phyloP scores from a whole-genome alignment of 2,113 vertebrate species.

The Andinoacara biseriatus region DNA sequence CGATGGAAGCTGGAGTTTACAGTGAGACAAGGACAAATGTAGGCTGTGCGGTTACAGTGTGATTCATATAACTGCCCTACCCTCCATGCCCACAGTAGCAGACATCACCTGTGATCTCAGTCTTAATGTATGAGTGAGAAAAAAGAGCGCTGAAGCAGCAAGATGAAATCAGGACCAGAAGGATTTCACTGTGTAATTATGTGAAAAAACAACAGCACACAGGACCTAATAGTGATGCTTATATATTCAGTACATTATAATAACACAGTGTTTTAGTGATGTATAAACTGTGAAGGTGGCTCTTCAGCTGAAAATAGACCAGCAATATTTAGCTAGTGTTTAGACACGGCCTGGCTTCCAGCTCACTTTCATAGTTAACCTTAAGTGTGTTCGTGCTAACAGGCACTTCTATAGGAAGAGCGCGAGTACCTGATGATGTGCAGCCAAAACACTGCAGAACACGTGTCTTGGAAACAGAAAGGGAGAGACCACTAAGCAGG shows the following conservation, averaged over 20 bases:
- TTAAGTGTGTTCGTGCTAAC: neutral
- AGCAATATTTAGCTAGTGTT: neutral
- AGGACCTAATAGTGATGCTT: neutral
- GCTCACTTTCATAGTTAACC: neutral
- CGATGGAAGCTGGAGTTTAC: slow-evolving; percentile 25
- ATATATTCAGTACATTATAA: neutral
- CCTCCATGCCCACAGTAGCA: neutral
- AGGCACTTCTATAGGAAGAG: neutral
- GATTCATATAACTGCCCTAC: neutral
- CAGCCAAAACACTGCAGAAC: neutral
- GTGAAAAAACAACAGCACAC: slow-evolving; percentile 10
- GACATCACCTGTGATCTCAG: neutral
- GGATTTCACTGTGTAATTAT: slow-evolving; percentile 14
- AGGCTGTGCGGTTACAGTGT: neutral
- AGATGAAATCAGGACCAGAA: neutral
- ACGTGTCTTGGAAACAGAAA: neutral
- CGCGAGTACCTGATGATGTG: neutral
- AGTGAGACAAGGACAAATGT: slow-evolving; percentile 16
- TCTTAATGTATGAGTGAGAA: neutral
- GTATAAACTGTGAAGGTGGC: neutral
- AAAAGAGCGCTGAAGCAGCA: neutral
- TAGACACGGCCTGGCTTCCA: neutral
- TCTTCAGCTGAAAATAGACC: neutral
- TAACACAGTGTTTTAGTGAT: neutral
- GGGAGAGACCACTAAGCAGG: neutral